Base-by-base conservation (phyloP, 2,113 vertebrate genomes). In the Hypanus sabinus region DNA sequence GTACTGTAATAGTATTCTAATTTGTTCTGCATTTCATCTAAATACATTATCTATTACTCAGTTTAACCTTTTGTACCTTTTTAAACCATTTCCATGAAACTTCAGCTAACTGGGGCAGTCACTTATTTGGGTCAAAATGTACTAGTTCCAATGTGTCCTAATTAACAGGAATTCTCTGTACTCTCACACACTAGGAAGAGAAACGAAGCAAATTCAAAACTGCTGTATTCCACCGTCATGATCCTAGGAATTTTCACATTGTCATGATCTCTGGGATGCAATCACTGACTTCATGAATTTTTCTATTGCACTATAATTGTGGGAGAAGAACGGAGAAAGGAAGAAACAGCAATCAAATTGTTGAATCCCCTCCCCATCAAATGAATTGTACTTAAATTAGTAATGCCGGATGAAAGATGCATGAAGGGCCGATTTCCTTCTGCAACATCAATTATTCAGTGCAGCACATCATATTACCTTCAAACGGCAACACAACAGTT, bases 361-460 rank as follows among this genome's bases (percentile, higher is more conserved):
- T 68, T 70, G 65, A 62, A 91, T 91, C 65, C 6, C 18, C 7
- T 24, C 20, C 8, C 2, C 9, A 68, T 5, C 60, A 24, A 91
- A 33, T 14, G 11, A 62, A 12, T 60, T 87, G 46, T 62, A 91
- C n/a, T 20, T 70, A 70, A 91, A 70, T 91, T 91, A 70, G 12
- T 70, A 70, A 70, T 38, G 88, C 9, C 3, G 18, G 62, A 91
- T 91, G 65, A 70, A 93, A 93, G 90, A 93, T 93, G 36, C 20
- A 93, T 93, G 90, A 73, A 27, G 90, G 22, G 8, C 81, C 62
- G 33, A 93, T 46, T 68, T 93, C 20, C 68, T 73, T 73, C 33
- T 38, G n/a, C 62, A 12, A 92, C 88, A 93, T 93, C 20, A 93
- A 93, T 93, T 73, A 93, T 93, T 93, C 65, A 93, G 68, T 33